Evolutionary conservation across 2,113 vertebrate genomes (phyloP).

Genomic region (Colaptes auratus): DNA sequence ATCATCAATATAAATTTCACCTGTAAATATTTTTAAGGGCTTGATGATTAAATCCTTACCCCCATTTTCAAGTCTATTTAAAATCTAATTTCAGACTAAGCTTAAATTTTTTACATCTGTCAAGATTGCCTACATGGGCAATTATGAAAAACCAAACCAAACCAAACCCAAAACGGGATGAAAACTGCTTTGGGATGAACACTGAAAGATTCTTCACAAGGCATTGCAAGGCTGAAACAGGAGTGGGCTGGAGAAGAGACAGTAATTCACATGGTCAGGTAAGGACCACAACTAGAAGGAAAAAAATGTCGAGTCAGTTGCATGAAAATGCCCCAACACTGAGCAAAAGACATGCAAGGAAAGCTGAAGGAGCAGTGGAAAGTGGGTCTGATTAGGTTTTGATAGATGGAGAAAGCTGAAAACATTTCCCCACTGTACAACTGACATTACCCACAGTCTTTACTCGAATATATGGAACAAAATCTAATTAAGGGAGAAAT

Average conservation of each 20-base stretch:
- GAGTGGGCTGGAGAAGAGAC: conserved; percentile 13
- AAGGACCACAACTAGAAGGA: conserved; percentile 26
- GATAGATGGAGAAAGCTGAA: conserved; percentile 23
- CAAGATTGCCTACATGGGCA: conserved; percentile 20
- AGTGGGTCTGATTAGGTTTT: background rate
- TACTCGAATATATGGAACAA: background rate
- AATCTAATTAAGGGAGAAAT: conserved; percentile 6
- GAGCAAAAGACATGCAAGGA: conserved; percentile 61
- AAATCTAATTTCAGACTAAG: conserved; percentile 3
- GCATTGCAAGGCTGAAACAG: conserved; percentile 48
- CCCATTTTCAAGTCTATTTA: background rate
- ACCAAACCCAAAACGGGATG: background rate
- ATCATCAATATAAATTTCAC: background rate
- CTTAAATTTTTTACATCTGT: conserved; percentile 7
- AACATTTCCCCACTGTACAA: conserved; percentile 8
- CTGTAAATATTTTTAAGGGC: conserved; percentile 1
- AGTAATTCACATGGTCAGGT: conserved; percentile 40
- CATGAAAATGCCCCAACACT: conserved; percentile 56
- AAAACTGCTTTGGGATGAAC: conserved; percentile 39
- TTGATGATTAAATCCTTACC: conserved; percentile 43
- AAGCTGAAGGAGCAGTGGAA: conserved; percentile 16
- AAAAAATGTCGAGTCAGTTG: background rate
- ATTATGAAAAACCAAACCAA: background rate
- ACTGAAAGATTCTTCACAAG: conserved; percentile 48
- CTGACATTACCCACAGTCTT: background rate